Evolutionary conservation across 1,140 invertebrate genomes (phyloP).

Genomic region (Trichogramma pretiosum): DNA sequence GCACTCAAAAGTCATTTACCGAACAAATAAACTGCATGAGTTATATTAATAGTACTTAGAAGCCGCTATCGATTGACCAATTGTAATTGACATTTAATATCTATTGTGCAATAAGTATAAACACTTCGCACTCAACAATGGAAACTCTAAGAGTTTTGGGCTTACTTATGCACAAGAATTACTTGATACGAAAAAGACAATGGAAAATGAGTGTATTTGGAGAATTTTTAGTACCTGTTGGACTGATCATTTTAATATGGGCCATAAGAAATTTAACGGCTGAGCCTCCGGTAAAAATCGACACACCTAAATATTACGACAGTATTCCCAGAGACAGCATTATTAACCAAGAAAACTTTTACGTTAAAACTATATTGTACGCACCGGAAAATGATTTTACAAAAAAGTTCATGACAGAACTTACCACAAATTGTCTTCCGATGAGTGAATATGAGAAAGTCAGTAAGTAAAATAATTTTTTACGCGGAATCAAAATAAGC

Average conservation of each 20-base stretch:
- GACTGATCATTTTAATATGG: conserved; percentile 30
- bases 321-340: not conserved
- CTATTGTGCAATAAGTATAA: no score
- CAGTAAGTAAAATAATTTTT: not conserved
- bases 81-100: no score
- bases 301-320: conserved; percentile 24
- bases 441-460: not conserved
- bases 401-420: conserved; percentile 20
- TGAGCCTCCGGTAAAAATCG: conserved; percentile 14
- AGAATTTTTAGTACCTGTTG: conserved; percentile 33
- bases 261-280: conserved; percentile 26
- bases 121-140: no score
- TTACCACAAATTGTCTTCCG: not conserved
- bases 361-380: conserved; percentile 22
- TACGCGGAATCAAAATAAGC: not conserved
- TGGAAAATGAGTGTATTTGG: conserved; percentile 32
- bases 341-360: not conserved
- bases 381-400: conserved; percentile 25
- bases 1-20: no score
- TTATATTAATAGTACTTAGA: no score
- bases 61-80: no score
- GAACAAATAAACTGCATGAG: no score
- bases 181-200: conserved; percentile 32
- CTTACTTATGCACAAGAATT: conserved; percentile 35
- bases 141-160: conserved; percentile 23